phyloP scores from a whole-genome alignment of 2,888 invertebrate genomes.

The Scotopteryx bipunctaria region DNA sequence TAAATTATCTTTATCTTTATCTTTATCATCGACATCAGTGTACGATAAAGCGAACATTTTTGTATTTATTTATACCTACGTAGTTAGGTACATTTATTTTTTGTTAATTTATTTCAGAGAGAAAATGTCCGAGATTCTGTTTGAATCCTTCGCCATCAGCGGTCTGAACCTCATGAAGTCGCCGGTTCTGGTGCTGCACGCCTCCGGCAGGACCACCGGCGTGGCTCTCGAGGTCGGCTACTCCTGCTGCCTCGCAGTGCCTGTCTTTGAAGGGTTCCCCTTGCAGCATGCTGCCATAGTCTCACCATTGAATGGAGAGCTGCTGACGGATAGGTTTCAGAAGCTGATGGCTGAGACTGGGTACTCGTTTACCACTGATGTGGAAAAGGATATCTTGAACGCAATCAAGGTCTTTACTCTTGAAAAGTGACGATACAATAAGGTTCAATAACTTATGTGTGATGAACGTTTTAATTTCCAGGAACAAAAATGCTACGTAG shows the following conservation, averaged over 20 bases:
- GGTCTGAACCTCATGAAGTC: slow-evolving; percentile 72
- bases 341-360: slow-evolving; percentile 92
- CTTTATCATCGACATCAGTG: too few species aligned
- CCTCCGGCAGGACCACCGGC: slow-evolving; percentile 80
- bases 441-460: too few species aligned
- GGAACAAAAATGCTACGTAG: slow-evolving; percentile 61
- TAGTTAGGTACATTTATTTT: too few species aligned
- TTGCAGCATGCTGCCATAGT: slow-evolving; percentile 92
- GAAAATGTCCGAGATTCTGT: slow-evolving; percentile 78
- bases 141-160: slow-evolving; percentile 84
- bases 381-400: slow-evolving; percentile 94
- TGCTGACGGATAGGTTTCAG: slow-evolving; percentile 91
- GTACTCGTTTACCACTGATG: slow-evolving; percentile 94
- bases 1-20: too few species aligned
- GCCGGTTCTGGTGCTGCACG: slow-evolving; percentile 72
- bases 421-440: neutral
- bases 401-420: slow-evolving; percentile 95
- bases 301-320: slow-evolving; percentile 93
- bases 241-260: slow-evolving; percentile 72
- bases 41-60: too few species aligned
- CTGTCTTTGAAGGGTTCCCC: slow-evolving; percentile 87
- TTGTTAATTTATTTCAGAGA: slow-evolving; percentile 77
- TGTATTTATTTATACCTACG: too few species aligned
- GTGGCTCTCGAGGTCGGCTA: slow-evolving; percentile 79
- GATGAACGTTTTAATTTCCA: slow-evolving; percentile 43